A percentile compares a stretch with the other conserved stretches of the same genome.
Conservation (phyloP, 2,797 vertebrate genomes). For the Anomalospiza imberbis region DNA sequence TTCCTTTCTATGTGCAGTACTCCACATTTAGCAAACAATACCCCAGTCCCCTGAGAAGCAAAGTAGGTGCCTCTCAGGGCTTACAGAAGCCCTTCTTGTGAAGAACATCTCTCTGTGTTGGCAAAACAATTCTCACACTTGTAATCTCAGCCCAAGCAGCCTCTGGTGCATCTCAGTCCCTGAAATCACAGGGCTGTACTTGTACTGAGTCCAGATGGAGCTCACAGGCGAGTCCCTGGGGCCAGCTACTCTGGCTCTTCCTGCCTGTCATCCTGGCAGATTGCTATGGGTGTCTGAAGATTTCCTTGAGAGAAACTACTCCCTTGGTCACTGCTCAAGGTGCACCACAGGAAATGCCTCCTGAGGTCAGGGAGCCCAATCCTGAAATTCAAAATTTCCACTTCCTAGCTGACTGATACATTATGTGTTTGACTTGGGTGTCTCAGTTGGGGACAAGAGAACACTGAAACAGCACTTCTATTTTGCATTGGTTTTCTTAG, state of each 20-base stretch:
- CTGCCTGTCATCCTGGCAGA: background rate
- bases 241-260: background rate
- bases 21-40: background rate
- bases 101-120: background rate
- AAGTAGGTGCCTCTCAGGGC: background rate
- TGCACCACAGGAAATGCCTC: background rate
- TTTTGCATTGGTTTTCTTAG: background rate
- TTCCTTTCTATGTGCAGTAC: background rate
- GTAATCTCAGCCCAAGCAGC: background rate
- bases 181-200: background rate
- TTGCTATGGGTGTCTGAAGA: rapidly evolving
- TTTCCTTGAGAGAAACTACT: background rate
- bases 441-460: background rate
- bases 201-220: background rate
- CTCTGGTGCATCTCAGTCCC: rapidly evolving
- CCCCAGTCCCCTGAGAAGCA: background rate
- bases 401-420: background rate
- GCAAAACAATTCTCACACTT: background rate
- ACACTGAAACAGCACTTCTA: background rate
- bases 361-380: background rate
- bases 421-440: background rate
- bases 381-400: background rate
- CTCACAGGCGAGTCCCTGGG: rapidly evolving
- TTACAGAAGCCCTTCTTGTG: background rate
- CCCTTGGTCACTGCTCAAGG: background rate